Conservation (phyloP, 2,888 invertebrate genomes). For the Pteria penguin region DNA sequence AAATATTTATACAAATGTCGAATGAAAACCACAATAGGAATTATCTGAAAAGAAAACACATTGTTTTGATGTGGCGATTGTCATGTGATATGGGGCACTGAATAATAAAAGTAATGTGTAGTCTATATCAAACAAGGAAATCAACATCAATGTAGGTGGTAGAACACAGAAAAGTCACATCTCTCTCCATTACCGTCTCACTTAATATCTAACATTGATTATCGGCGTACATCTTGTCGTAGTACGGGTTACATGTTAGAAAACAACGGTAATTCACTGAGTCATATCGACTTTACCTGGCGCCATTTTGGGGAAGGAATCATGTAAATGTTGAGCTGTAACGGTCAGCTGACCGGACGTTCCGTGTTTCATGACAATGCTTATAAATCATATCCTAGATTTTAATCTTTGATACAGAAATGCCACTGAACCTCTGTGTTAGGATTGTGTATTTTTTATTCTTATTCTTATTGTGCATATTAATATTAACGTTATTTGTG, state of each 20-base stretch:
- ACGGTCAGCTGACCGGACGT: constrained; percentile 27
- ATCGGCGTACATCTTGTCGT: background rate
- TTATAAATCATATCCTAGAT: background rate
- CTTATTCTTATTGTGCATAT: too few species aligned
- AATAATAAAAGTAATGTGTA: background rate
- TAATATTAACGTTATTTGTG: too few species aligned
- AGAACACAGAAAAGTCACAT: background rate
- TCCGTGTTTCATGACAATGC: constrained; percentile 8
- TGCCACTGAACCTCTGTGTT: too few species aligned
- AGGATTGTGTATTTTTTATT: too few species aligned
- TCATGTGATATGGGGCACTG: background rate
- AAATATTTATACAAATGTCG: too few species aligned
- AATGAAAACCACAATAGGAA: too few species aligned
- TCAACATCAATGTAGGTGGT: background rate
- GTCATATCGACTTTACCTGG: background rate
- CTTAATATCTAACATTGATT: background rate
- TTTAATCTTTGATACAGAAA: too few species aligned
- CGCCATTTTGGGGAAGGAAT: background rate
- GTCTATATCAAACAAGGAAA: background rate
- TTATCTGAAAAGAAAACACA: too few species aligned
- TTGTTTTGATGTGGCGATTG: background rate
- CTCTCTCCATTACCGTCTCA: background rate
- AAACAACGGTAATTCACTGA: background rate
- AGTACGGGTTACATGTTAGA: background rate
- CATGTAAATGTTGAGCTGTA: background rate